These are phyloP conservation scores for Gavia stellata DNA, from an alignment of 2,113 vertebrate species.

Conservation along the genomic window DNA sequence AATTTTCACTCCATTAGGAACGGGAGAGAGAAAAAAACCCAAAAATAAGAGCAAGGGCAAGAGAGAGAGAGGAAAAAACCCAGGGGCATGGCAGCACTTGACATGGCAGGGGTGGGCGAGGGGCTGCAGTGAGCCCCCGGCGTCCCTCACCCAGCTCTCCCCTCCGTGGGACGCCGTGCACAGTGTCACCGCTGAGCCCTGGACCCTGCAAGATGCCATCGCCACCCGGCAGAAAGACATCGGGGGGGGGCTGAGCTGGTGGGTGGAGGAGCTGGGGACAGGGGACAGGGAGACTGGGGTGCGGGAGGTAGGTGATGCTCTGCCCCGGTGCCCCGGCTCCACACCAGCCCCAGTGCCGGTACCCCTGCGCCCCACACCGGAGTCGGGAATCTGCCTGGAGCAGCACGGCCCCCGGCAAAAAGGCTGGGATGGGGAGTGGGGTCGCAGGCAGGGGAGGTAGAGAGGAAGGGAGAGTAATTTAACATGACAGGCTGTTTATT, in stretches of 20 bases:
- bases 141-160: neutral
- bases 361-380: neutral
- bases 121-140: rapidly evolving
- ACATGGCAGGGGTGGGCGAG: rapidly evolving
- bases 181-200: constrained; percentile 53
- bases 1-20: neutral
- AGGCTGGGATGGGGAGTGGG: neutral
- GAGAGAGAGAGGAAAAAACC: neutral
- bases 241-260: neutral
- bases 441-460: neutral
- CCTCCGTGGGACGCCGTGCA: constrained; percentile 53
- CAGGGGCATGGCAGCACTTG: rapidly evolving
- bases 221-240: neutral
- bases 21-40: neutral
- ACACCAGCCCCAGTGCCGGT: rapidly evolving
- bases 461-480: constrained; percentile 65
- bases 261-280: constrained; percentile 16
- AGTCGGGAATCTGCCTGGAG: neutral
- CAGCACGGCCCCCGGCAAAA: neutral
- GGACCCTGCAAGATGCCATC: constrained; percentile 64
- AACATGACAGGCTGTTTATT: constrained; percentile 80
- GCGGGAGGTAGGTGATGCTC: neutral
- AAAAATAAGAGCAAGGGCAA: neutral
- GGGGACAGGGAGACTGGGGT: neutral
- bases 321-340: rapidly evolving